Base-by-base conservation (phyloP, 2,797 vertebrate genomes). In the Manis javanica region DNA sequence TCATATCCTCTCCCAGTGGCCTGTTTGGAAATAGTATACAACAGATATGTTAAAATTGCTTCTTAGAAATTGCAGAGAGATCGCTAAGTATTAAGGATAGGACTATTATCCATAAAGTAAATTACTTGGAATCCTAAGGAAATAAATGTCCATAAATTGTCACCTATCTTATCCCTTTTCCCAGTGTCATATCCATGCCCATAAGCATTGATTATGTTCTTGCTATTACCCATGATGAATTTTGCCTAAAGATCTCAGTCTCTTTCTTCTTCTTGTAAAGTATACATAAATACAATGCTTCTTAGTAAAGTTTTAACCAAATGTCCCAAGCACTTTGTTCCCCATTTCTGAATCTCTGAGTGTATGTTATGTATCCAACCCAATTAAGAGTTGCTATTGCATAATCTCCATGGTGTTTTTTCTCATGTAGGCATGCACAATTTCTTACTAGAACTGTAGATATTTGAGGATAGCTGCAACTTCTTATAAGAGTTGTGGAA, bases 381-480 rank as follows among this genome's bases (percentile, higher is more conserved):
- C 34, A 75, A 29, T 68, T 15, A 24, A 37, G 18, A 74, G 34
- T 75, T 66, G 59, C 31, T 92, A 37, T 0, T 11, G 2, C 21
- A 15, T 64, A 34, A 18, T 42, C 29, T 74, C 39, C 2, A 11
- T 12, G 53, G 10, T 5, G 57, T 79, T 85, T 59, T 3, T 7
- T 9, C 5, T 7, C 26, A 8, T 31, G 3, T 68, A 1, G 42
- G 6, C 4, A 7, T 7, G 2, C 16, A 42, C 0, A 19, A 0
- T 86, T 77, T 91, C 5, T 78, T 37, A 66, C 53, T 64, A 34
- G 46, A 19, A 49, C n/a, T 63, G 5, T n/a, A 21, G 64, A 10
- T 6, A 72, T 84, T 91, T 78, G 24, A 59, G 10, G 1, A 59
- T 24, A 53, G 1, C 34, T 86, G 1, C 77, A 46, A 37, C 24